A percentile compares a stretch with the other conserved stretches of the same genome.
Evolutionary conservation across 2,888 invertebrate genomes (phyloP).

Genomic region (Lepidocyrtinus sp.): DNA sequence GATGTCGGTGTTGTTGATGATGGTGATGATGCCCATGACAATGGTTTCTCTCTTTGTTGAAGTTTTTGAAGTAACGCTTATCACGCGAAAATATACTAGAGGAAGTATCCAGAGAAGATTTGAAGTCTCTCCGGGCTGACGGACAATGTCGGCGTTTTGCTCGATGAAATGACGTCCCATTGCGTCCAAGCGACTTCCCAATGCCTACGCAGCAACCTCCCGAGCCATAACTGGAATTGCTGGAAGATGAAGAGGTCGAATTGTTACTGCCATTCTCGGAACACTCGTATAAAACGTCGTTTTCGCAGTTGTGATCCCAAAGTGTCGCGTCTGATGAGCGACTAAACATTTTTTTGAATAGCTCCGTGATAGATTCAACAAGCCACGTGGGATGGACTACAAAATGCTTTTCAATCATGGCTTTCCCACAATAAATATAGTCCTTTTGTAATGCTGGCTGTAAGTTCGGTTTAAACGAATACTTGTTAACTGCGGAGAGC

Average conservation of each 20-base stretch:
- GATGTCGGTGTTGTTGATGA: constrained; percentile 37
- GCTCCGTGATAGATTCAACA: constrained; percentile 61
- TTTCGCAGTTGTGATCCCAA: constrained; percentile 51
- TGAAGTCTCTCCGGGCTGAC: constrained; percentile 61
- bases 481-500: too few relatives aligned
- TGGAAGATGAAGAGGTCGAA: constrained; percentile 11
- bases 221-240: constrained; percentile 23
- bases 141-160: constrained; percentile 62
- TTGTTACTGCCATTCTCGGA: constrained; percentile 16
- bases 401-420: constrained; percentile 65
- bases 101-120: constrained; percentile 43
- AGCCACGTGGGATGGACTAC: constrained; percentile 65
- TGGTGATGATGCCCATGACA: constrained; percentile 48
- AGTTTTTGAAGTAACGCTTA: constrained; percentile 61
- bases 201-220: constrained; percentile 52
- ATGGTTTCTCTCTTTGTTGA: constrained; percentile 42
- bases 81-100: constrained; percentile 52
- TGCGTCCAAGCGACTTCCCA: constrained; percentile 62
- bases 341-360: constrained; percentile 65
- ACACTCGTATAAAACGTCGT: constrained; percentile 47
- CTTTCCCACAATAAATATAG: too few relatives aligned
- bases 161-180: constrained; percentile 63
- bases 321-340: constrained; percentile 47
- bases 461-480: too few relatives aligned
- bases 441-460: too few relatives aligned